Percentiles rank a stretch among this genome's conserved stretches.
These are phyloP conservation scores for Epizoanthus scotinus DNA, from an alignment of 92 coral and sea anemone genomes.

Conservation along the genomic window DNA sequence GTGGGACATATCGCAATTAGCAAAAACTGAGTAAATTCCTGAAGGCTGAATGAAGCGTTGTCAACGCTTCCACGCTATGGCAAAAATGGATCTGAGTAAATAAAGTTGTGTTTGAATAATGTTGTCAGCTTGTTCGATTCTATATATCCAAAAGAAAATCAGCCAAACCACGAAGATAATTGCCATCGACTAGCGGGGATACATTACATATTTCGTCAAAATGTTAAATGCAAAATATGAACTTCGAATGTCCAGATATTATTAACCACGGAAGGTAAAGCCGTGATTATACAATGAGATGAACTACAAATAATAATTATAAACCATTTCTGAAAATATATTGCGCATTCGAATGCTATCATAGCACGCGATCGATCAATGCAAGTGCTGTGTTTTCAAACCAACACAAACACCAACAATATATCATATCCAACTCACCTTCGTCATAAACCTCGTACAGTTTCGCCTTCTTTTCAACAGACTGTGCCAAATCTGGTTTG, in stretches of 20 bases:
- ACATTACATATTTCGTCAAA: no score
- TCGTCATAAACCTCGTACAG: conserved; percentile 92
- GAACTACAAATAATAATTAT: background rate
- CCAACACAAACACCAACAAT: conserved; percentile 14
- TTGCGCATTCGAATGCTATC: conserved; percentile 15
- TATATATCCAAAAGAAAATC: no score
- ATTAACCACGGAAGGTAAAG: background rate
- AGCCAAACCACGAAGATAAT: no score
- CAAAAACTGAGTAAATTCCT: background rate
- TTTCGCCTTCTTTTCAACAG: conserved; percentile 82
- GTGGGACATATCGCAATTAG: background rate
- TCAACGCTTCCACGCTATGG: conserved; percentile 29
- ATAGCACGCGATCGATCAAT: background rate
- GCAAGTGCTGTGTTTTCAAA: background rate
- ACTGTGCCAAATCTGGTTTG: conserved; percentile 85
- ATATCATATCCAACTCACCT: conserved; percentile 47
- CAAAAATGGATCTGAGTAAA: conserved; percentile 31
- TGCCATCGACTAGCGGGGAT: no score
- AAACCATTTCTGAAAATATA: background rate
- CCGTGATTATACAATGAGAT: background rate
- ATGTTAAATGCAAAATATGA: background rate
- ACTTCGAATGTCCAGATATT: background rate
- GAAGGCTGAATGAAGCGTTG: background rate
- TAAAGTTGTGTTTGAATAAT: conserved; percentile 4
- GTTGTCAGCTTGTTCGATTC: background rate